Evolutionary conservation across 2,888 invertebrate species (phyloP), one percentile per base, ranked within the genome.

Genomic region (Nowickia ferox): DNA sequence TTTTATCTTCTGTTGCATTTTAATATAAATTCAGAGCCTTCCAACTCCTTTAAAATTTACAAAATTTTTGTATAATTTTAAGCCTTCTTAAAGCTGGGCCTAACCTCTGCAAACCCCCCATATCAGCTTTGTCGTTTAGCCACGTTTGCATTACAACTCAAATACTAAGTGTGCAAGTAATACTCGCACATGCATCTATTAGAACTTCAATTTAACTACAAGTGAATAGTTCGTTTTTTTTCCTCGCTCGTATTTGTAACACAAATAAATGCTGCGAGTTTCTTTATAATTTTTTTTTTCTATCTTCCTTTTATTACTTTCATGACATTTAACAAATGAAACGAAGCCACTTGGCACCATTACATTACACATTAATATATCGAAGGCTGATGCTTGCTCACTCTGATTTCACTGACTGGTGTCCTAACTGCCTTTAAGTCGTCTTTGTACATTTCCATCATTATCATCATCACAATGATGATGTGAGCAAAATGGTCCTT

Each of bases 271-370:
- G 68, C 61, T 65, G 59, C 40, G 63, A 75, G 61, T 80, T 79
- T 77, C 15, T 15, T 48, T 48, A 30, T 1, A 6, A n/a, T n/a
- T 71, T 69, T 22, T 22, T 77, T 72, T 17, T 51, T 8, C 51
- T 57, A n/a, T 82, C 75, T 1, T 30, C 1, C 6, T 48, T 48
- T 8, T 48, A 15, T 83, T 77, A 22, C 57, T 79, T 79, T 84
- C 74, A 69, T 79, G 87, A 86, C 84, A 84, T 74, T 84, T 78
- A 79, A 87, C 82, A 87, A 87, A 82, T 84, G 79, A 84, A 87
- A 87, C 76, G 79, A 77, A 83, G 82, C 80, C 83, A 86, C 86
- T 86, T 86, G 86, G 84, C 86, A 87, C 84, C 82, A 80, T 86
- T 84, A 75, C 80, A 80, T 74, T 84, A 48, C 59, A 80, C 77